Evolutionary conservation across 2,113 vertebrate genomes (phyloP), one percentile per base, ranked within the genome.

Genomic region (Pelusios castaneus): DNA sequence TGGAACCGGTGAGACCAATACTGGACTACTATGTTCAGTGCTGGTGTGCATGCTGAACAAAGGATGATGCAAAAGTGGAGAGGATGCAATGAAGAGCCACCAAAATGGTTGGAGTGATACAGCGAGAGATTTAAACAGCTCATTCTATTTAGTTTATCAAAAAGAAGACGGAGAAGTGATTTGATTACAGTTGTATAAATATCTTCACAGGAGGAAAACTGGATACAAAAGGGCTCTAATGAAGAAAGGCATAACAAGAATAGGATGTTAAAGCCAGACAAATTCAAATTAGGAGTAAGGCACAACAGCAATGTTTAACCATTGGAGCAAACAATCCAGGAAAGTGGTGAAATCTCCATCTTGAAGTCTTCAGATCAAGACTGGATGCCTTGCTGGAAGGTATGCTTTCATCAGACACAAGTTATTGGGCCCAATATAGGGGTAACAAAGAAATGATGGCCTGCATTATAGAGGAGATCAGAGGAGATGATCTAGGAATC

Each of bases 181-280:
- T 88, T 80, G 51, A 88, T 76, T 29, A 88, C 82, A 94, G n/a
- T n/a, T 21, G 82, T 2, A 5, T 41, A 84, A 24, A 31, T 38
- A 8, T 34, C 41, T 58, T 84, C 41, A 17, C 2, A 4, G 51
- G 84, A 47, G 75, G 31, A 93, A 78, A 63, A 22, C 19, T 54
- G 21, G 16, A 19, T 86, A 45, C 13, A 41, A 41, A 13, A 25
- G 8, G 13, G 0, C 12, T 73, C 2, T 55, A 86, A 47, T 27
- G 82, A 92, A 91, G 80, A 29, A 41, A 2, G 1, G 43, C 27
- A 70, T 2, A 58, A 13, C 16, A 93, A 80, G 31, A 60, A 22
- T 14, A 1, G 9, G 2, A 70, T 43, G 80, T 89, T 76, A 73
- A 80, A 88, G 10, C 73, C 21, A 82, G 38, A 88, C 85, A 88